Base-by-base conservation (phyloP, 2,797 vertebrate species). In the Poecilia picta region DNA sequence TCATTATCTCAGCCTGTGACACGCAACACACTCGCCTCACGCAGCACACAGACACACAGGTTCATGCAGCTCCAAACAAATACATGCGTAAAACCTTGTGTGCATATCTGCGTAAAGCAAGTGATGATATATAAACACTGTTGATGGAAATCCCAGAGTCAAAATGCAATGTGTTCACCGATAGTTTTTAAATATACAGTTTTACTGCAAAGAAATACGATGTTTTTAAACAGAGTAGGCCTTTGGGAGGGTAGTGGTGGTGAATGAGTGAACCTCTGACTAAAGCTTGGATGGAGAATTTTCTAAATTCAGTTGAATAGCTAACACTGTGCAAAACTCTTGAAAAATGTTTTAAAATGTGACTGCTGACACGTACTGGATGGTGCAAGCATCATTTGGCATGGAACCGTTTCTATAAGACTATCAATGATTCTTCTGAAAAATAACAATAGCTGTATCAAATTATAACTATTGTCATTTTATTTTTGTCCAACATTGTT, bases 1-100 rank as follows among this genome's bases (percentile, higher is more conserved):
- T 97, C 97, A 98, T 98, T 98, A 98, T 98, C 97, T 95, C 89
- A 82, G 90, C 79, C 90, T 75, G 78, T 81, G 87, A 90, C 87
- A 92, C 83, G 89, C 87, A 89, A 84, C 90, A 79, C 88, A 85
- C 83, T 82, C 89, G 73, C 84, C 76, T 73, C 53, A 10, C 49
- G 72, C 59, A 78, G 39, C 57, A 10, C 53, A 75, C 59, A 78
- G 45, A 78, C 80, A 75, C 77, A 57, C 36, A 70, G 77, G 74
- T 62, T 68, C 25, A 15, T 46, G 45, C 77, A 87, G 79, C 83
- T 79, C 76, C 75, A 86, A 84, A 73, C 57, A 79, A 43, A 83
- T 57, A 72, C 13, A 49, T 70, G 31, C 55, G 31, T 68, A 23
- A 71, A 10, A 13, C 31, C 68, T 83, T 36, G 73, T 5, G 8